Conservation (phyloP, 2,888 invertebrate species). For the Cetonia aurata region DNA sequence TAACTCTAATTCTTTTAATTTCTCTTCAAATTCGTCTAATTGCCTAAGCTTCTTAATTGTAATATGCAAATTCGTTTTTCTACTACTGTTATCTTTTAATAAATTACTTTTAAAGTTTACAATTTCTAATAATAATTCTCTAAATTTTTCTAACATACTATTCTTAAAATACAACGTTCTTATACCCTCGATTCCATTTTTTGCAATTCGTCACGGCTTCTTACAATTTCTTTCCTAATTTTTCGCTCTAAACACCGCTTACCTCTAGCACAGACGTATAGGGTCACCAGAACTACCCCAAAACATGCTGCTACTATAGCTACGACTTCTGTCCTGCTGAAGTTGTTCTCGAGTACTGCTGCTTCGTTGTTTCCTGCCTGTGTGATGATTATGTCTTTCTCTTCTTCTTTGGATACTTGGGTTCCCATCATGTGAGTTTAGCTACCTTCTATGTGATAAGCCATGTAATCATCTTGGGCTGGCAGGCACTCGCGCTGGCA, state of each 20-base stretch:
- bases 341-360: background rate
- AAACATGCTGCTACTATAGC: background rate
- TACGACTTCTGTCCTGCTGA: slow-evolving; percentile 1
- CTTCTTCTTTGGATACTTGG: too few species aligned
- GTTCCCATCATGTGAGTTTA: too few species aligned
- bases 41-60: slow-evolving; percentile 10
- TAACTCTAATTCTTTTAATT: slow-evolving; percentile 9
- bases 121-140: slow-evolving; percentile 15
- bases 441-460: too few species aligned
- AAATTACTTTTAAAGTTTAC: slow-evolving; percentile 12
- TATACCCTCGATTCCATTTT: slow-evolving; percentile 3
- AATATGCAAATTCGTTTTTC: background rate
- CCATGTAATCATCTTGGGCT: too few species aligned
- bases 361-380: background rate
- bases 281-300: background rate
- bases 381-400: too few species aligned
- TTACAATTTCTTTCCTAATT: slow-evolving; percentile 4
- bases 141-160: slow-evolving; percentile 11
- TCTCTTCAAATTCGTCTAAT: slow-evolving; percentile 14
- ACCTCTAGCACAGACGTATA: slow-evolving; percentile 2
- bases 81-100: slow-evolving; percentile 20
- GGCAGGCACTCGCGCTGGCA: too few species aligned
- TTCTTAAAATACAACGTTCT: slow-evolving; percentile 6
- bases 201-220: slow-evolving; percentile 6
- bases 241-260: background rate